Evolutionary conservation across 2,888 invertebrate species (phyloP).

Genomic region (Leptinotarsa haldemani): DNA sequence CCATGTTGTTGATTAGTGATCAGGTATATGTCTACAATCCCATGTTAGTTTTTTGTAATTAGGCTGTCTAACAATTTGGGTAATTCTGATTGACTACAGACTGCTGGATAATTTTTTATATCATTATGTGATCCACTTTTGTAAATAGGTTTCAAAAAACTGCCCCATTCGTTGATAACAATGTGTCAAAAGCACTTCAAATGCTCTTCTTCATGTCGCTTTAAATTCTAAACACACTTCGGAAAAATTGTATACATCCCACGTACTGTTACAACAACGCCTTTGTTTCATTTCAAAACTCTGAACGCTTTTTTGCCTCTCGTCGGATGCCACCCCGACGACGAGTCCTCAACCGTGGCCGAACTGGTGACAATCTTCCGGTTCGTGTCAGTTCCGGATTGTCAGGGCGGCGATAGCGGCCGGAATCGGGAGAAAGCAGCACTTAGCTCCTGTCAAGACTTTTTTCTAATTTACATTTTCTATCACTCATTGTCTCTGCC

Average conservation of each 20-base stretch:
- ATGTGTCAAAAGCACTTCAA: no score
- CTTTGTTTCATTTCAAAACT: background rate
- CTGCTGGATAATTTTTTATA: no score
- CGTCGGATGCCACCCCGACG: slow-evolving; percentile 5
- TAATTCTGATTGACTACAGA: no score
- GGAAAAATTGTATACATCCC: background rate
- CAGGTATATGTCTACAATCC: no score
- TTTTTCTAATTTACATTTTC: slow-evolving; percentile 59
- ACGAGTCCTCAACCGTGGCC: slow-evolving; percentile 28
- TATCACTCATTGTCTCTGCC: slow-evolving; percentile 51
- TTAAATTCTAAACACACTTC: background rate
- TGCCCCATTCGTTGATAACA: no score
- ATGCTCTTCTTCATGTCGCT: no score
- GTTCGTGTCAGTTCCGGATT: slow-evolving; percentile 49
- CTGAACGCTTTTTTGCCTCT: slow-evolving; percentile 8
- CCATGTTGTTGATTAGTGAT: no score
- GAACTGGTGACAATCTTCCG: slow-evolving; percentile 51
- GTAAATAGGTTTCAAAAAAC: no score
- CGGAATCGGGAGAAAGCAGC: slow-evolving; percentile 53
- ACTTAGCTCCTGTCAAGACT: slow-evolving; percentile 58
- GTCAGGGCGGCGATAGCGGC: slow-evolving; percentile 50
- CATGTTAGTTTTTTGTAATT: no score
- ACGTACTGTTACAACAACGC: background rate
- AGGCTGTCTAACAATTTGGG: no score
- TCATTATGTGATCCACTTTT: no score